Evolutionary conservation across 2,888 invertebrate genomes (phyloP), one percentile per base, ranked within the genome.

Genomic region (Chrysodeixis includens): DNA sequence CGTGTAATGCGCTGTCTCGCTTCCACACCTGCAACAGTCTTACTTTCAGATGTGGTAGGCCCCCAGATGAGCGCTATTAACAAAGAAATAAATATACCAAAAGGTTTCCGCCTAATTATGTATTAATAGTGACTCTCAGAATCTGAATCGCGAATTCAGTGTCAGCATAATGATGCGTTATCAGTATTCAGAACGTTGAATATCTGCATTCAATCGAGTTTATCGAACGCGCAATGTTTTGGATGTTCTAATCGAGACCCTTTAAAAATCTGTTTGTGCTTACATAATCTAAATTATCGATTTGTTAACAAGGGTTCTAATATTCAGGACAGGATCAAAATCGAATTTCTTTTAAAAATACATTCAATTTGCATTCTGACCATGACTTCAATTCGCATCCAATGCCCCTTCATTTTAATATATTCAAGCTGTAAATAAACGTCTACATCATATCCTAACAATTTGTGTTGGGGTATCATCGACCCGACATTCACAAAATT

Each of bases 151-250:
- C n/a, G 44, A 62, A 65, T 59, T 61, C 69, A 62, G 54, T 56
- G 46, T 18, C 56, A 63, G 69, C 71, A 74, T 76, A 74, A 63
- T 74, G 35, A 57, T 65, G 12, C 26, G 46, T 14, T 67, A 72
- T 74, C 64, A 72, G 77, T 79, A 76, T 79, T 69, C 80, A 56
- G 56, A 54, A 54, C 74, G 56, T 70, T 58, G 62, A 68, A 65
- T 53, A 66, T 61, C 57, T 71, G 63, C 69, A 70, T 79, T 71
- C 49, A 62, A 61, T 26, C 32, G 66, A 66, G 66, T 62, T 80
- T 71, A 16, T 56, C 12, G 62, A 73, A 73, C 74, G 53, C 22
- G 0, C 32, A 54, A 58, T 80, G 67, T 78, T 74, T 75, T 60
- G 57, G 52, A 60, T 18, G 58, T 66, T 53, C 56, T 64, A 69